Conservation (phyloP, 1,140 invertebrate genomes). For the Anastatus disparis region DNA sequence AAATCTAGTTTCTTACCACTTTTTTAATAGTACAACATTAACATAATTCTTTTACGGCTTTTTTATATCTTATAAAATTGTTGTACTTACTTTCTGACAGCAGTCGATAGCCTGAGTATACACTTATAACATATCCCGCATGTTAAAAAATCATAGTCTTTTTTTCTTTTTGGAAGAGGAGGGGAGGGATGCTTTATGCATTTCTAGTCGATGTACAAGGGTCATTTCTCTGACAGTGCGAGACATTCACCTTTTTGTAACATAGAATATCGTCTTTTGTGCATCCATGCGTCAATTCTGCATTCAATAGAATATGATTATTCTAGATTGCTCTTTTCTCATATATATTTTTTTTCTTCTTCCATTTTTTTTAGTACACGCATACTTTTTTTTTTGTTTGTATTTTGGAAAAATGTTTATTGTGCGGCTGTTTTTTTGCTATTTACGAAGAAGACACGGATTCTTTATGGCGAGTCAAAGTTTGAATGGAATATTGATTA, state of each 20-base stretch:
- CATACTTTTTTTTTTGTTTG: slow-evolving; percentile 14
- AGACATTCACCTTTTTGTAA: neutral
- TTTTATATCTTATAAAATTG: no score
- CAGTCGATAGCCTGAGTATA: no score
- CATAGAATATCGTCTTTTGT: slow-evolving; percentile 3
- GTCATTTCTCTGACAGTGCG: neutral
- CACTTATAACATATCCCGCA: no score
- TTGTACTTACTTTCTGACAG: no score
- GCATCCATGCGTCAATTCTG: no score
- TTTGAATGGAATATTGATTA: slow-evolving; percentile 34
- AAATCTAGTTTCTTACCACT: no score
- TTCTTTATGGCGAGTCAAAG: slow-evolving; percentile 6
- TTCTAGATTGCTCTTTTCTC: no score
- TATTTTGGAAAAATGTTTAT: slow-evolving; percentile 18
- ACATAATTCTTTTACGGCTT: no score
- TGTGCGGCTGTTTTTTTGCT: neutral
- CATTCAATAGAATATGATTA: no score
- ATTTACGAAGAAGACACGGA: neutral
- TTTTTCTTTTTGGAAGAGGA: no score
- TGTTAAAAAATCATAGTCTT: no score
- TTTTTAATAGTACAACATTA: no score
- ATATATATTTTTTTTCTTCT: neutral
- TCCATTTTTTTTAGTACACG: slow-evolving; percentile 11
- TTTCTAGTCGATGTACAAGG: neutral
- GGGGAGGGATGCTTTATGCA: neutral